Base-by-base conservation (phyloP, 2,113 vertebrate species). In the Amphilophus citrinellus region DNA sequence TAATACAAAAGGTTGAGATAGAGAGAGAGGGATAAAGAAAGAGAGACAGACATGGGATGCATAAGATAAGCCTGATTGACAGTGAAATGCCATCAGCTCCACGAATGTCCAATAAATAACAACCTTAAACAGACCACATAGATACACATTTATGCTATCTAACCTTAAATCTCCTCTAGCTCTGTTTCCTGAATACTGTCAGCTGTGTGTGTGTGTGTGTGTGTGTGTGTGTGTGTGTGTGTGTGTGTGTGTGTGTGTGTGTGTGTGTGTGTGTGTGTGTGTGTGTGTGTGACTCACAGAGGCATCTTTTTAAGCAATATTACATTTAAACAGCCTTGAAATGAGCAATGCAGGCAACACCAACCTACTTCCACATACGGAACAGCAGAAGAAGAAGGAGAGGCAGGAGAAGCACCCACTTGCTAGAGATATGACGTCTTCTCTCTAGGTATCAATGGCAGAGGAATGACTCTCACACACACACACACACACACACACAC, bases 1-100 rank as follows among this genome's bases (percentile, higher is more conserved):
- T 95, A 94, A 95, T 94, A 93, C 90, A 95, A 94, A 87, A 94
- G 91, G 90, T 84, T 68, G 87, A 80, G 83, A 65, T 66, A 90
- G 78, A 85, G 61, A 83, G 22, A 86, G 80, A 81, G 42, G 57
- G 5, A 68, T 27, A 68, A 6, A 84, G 61, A 58, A 11, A 79
- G 71, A 30, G 5, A 82, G 84, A 88, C 14, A 53, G 76, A 85
- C 42, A 80, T 39, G 13, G 56, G 58, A 81, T 85, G 82, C 27
- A 58, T 17, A 83, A 82, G 61, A 85, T 60, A 84, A 87, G 53
- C 60, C 9, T 88, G 87, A 87, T 6, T 85, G 37, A 24, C 22
- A 89, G 39, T 42, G 71, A 57, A 61, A 83, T 57, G 39, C 37
- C 22, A 76, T 61, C 53, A 90, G 68, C 61, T 50, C 56, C 10